Conservation (phyloP, 2,797 vertebrate species). For the Lates japonicus region DNA sequence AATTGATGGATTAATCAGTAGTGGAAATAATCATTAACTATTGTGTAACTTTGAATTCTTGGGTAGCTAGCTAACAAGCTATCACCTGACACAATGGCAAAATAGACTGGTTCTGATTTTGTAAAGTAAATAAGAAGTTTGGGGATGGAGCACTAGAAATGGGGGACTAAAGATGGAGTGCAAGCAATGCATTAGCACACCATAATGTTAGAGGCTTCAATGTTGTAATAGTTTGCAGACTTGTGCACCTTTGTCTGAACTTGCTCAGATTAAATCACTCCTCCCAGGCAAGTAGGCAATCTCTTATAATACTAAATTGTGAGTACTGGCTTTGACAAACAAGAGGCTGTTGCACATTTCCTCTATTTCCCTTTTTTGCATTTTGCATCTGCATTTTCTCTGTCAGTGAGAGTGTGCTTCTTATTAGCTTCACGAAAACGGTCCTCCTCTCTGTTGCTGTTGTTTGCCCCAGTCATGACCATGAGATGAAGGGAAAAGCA, state of each 20-base stretch:
- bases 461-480: slow-evolving; percentile 32
- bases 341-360: not conserved
- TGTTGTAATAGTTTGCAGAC: not conserved
- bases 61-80: too few species aligned
- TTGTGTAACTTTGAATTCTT: too few species aligned
- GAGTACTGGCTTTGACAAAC: not conserved
- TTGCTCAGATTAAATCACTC: not conserved
- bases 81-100: too few species aligned
- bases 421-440: slow-evolving; percentile 4
- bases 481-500: slow-evolving; percentile 32
- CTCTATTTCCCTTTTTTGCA: not conserved
- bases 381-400: not conserved
- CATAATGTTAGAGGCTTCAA: not conserved
- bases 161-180: too few species aligned
- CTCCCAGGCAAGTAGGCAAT: not conserved
- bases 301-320: not conserved
- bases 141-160: too few species aligned
- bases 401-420: not conserved
- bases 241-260: not conserved
- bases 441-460: slow-evolving; percentile 10
- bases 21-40: too few species aligned
- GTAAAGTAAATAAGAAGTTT: too few species aligned
- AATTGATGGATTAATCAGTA: too few species aligned
- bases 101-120: too few species aligned
- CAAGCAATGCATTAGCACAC: not conserved